These are phyloP conservation scores for Macropis europaea DNA, from an alignment of 2,888 invertebrate genomes.

Conservation along the genomic window DNA sequence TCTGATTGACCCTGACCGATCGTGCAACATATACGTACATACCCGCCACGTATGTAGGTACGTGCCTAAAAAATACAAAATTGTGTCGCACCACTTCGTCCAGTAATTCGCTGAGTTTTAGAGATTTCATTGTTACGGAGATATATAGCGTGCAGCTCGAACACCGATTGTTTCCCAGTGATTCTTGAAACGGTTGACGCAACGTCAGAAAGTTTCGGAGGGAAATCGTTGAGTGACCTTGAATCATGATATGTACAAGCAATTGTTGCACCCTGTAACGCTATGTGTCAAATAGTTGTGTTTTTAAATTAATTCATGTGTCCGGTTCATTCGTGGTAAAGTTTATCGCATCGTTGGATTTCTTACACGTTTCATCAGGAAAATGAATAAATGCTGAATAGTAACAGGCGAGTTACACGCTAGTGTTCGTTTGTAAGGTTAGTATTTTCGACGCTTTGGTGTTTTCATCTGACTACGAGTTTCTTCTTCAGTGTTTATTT, in stretches of 20 bases:
- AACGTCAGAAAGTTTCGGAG: conserved; percentile 10
- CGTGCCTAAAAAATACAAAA: conserved; percentile 10
- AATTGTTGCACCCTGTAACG: conserved; percentile 65
- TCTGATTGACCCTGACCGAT: conserved; percentile 23
- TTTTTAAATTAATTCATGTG: conserved; percentile 43
- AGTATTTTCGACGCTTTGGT: conserved; percentile 30
- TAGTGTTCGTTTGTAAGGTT: conserved; percentile 32
- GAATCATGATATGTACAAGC: conserved; percentile 49
- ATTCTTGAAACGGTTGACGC: neutral
- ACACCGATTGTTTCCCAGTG: neutral
- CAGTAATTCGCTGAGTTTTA: conserved; percentile 46
- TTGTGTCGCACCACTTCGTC: neutral
- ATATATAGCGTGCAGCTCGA: conserved; percentile 52
- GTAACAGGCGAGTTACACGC: conserved; percentile 1
- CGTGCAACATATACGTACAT: neutral
- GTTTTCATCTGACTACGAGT: conserved; percentile 12
- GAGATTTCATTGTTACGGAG: conserved; percentile 62
- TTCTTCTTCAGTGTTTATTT: conserved; percentile 42
- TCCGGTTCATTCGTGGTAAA: conserved; percentile 1
- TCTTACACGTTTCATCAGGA: neutral
- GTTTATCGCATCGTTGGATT: neutral
- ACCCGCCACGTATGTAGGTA: conserved; percentile 37
- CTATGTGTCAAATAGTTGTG: conserved; percentile 66
- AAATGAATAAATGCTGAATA: conserved; percentile 27
- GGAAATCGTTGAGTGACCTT: conserved; percentile 61